A percentile compares a stretch with the other conserved stretches of the same genome.
Conservation (phyloP, 2,888 invertebrate genomes). For the Folsomia candida region DNA sequence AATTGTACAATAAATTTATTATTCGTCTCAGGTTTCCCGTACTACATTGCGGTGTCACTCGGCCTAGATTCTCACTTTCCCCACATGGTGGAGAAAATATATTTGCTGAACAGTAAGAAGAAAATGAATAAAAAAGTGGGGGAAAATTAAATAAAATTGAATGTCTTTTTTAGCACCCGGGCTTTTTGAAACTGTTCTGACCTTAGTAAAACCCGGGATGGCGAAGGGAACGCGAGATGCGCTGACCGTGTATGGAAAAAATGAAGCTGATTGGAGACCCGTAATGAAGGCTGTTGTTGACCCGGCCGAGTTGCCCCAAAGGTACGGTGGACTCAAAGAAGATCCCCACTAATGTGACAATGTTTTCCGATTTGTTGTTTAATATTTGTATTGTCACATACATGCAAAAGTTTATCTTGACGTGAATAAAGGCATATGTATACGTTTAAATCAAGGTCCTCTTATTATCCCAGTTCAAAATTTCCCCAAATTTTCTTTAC, state of each 20-base stretch:
- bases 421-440: no score
- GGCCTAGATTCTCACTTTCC: not conserved
- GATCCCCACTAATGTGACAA: no score
- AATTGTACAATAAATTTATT: no score
- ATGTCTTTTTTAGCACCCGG: not conserved
- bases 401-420: no score
- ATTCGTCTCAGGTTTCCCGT: not conserved
- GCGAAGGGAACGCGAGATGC: not conserved
- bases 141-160: no score
- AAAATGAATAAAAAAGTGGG: not conserved
- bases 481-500: no score
- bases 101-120: constrained; percentile 2
- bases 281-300: not conserved
- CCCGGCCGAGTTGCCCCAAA: not conserved
- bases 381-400: no score
- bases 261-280: not conserved
- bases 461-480: no score
- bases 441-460: no score
- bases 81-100: not conserved
- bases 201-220: not conserved
- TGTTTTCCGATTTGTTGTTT: no score
- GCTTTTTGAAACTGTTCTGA: not conserved
- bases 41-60: not conserved
- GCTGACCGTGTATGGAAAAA: not conserved
- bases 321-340: not conserved